These are phyloP conservation scores for Smittia aterrima DNA, from an alignment of 2,888 invertebrate genomes.

Conservation along the genomic window DNA sequence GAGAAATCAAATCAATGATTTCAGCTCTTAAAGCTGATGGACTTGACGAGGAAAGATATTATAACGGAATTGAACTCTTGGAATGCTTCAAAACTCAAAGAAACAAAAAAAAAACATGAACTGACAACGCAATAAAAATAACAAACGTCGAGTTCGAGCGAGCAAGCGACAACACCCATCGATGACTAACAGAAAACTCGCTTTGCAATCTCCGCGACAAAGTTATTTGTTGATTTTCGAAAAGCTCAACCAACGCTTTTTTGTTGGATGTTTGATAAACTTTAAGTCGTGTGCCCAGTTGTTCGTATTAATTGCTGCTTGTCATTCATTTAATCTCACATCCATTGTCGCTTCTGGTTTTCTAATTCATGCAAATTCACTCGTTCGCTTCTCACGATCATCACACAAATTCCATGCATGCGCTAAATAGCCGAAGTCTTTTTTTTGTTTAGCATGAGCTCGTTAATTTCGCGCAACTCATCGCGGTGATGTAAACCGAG, in stretches of 20 bases:
- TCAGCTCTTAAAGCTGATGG: background rate
- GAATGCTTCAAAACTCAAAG: background rate
- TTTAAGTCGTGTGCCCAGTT: background rate
- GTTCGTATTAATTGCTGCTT: background rate
- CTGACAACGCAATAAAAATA: slow-evolving; percentile 11
- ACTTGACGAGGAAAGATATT: background rate
- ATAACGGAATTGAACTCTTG: background rate
- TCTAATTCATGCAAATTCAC: background rate
- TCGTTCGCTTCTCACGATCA: background rate
- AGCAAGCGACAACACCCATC: slow-evolving; percentile 27
- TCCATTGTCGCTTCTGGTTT: background rate
- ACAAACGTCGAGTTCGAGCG: background rate
- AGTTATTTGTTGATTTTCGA: background rate
- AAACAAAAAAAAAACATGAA: slow-evolving; percentile 19
- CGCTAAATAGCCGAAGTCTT: background rate
- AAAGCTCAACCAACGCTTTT: background rate
- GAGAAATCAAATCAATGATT: background rate
- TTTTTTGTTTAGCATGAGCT: background rate
- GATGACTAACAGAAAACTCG: slow-evolving; percentile 5
- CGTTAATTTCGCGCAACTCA: background rate
- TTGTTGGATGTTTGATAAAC: background rate
- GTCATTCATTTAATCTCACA: background rate
- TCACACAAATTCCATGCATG: background rate
- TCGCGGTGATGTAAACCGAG: background rate
- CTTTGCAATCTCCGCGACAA: background rate